Evolutionary conservation across 2,888 invertebrate genomes (phyloP).

Genomic region (Heliconius aoede): DNA sequence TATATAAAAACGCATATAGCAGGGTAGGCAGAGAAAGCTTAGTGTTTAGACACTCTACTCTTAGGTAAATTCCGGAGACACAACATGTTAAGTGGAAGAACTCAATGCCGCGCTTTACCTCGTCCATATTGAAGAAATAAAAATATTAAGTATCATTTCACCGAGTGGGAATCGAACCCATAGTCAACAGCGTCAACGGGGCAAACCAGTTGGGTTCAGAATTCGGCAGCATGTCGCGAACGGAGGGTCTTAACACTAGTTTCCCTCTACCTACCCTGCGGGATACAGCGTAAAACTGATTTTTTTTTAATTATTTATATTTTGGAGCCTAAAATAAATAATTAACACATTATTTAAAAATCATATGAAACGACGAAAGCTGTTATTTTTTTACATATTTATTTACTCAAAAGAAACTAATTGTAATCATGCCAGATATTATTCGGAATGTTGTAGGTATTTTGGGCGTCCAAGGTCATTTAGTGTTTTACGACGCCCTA

Average conservation of each 20-base stretch:
- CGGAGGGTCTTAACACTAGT: too few species aligned
- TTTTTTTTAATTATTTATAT: not conserved
- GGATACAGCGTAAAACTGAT: too few species aligned
- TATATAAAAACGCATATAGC: not conserved
- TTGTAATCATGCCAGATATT: constrained; percentile 56
- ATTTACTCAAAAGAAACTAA: constrained; percentile 47
- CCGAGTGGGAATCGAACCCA: not conserved
- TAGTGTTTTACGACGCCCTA: constrained; percentile 50
- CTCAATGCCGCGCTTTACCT: not conserved
- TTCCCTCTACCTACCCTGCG: too few species aligned
- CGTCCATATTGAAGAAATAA: not conserved
- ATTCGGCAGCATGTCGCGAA: too few species aligned
- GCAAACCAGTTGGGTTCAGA: too few species aligned
- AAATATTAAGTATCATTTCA: not conserved
- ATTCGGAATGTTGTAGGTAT: constrained; percentile 50
- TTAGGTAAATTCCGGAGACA: not conserved
- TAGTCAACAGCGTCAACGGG: too few species aligned
- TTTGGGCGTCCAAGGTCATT: constrained; percentile 54
- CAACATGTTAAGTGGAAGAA: not conserved
- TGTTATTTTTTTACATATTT: constrained; percentile 32
- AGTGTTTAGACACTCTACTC: not conserved
- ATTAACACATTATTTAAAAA: constrained; percentile 18
- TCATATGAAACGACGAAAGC: constrained; percentile 21
- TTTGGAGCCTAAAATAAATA: constrained; percentile 24
- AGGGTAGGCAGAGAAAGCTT: not conserved